Evolutionary conservation across 2,888 invertebrate species (phyloP).

Genomic region (Arrhopalites spinosus): DNA sequence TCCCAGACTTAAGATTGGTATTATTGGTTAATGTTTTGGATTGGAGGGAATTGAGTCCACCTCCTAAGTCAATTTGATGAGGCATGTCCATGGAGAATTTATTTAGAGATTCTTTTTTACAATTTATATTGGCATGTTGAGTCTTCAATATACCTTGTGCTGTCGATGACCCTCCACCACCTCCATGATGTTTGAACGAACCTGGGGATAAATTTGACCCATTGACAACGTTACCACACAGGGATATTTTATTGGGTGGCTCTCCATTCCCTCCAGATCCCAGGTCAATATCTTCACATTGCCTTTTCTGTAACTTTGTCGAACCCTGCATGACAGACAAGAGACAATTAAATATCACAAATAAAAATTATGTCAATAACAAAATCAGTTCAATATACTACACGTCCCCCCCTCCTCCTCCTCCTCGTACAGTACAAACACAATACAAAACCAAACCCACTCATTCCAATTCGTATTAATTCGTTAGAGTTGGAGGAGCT

Average conservation of each 20-base stretch:
- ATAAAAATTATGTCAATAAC: conserved; percentile 27
- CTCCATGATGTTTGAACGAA: conserved; percentile 23
- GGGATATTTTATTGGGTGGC: conserved; percentile 55
- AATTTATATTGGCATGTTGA: conserved; percentile 1
- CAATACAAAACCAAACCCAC: too few species aligned
- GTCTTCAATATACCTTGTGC: neutral
- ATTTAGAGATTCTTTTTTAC: conserved; percentile 62
- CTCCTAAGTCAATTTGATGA: conserved; percentile 70
- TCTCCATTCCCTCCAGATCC: conserved; percentile 58
- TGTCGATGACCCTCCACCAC: too few species aligned
- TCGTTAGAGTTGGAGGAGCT: too few species aligned
- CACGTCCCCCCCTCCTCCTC: too few species aligned
- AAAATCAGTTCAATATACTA: neutral
- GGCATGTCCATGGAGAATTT: conserved; percentile 93
- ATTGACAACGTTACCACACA: neutral
- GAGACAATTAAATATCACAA: conserved; percentile 24
- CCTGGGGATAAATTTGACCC: neutral
- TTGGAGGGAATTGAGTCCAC: neutral
- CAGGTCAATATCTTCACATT: conserved; percentile 70
- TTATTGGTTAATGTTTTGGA: conserved; percentile 6
- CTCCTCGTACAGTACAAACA: too few species aligned
- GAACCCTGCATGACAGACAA: conserved; percentile 57
- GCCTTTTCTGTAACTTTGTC: conserved; percentile 81
- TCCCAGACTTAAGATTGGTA: conserved; percentile 8
- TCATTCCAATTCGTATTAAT: too few species aligned